Conservation (phyloP, 2,113 vertebrate species). For the Ginglymostoma cirratum region DNA sequence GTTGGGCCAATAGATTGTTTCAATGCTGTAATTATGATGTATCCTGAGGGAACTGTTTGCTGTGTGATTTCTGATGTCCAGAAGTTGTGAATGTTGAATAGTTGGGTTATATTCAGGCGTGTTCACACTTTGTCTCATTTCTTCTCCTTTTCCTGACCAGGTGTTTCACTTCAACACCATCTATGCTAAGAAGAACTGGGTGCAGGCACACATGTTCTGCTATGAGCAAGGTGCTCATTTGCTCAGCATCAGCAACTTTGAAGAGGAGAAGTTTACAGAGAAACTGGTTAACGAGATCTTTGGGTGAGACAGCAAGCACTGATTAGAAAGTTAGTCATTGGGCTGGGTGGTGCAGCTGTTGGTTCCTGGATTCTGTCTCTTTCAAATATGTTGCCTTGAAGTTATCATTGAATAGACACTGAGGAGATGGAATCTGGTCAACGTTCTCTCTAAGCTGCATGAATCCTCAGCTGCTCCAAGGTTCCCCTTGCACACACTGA, state of each 20-base stretch:
- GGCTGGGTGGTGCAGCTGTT: background rate
- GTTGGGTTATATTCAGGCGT: background rate
- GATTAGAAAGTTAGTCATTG: background rate
- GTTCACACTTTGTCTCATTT: background rate
- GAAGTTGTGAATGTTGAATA: background rate
- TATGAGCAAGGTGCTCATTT: constrained; percentile 74
- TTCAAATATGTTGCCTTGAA: background rate
- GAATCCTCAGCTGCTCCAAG: no score
- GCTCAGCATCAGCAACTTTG: constrained; percentile 72
- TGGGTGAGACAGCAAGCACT: constrained; percentile 61
- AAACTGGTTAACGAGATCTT: constrained; percentile 80
- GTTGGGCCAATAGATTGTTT: background rate
- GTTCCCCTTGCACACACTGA: no score
- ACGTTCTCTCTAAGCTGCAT: no score
- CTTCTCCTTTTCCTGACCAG: constrained; percentile 51
- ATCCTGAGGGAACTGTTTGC: background rate
- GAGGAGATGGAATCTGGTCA: no score
- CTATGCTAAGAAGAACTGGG: constrained; percentile 79
- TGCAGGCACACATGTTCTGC: constrained; percentile 75
- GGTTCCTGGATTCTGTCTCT: background rate
- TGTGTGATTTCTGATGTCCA: background rate
- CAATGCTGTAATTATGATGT: background rate
- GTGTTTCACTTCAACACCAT: constrained; percentile 73
- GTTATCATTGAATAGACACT: background rate
- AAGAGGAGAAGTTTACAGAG: constrained; percentile 79